Base-by-base conservation (phyloP, 2,113 vertebrate genomes). In the Campylomormyrus numenius region DNA sequence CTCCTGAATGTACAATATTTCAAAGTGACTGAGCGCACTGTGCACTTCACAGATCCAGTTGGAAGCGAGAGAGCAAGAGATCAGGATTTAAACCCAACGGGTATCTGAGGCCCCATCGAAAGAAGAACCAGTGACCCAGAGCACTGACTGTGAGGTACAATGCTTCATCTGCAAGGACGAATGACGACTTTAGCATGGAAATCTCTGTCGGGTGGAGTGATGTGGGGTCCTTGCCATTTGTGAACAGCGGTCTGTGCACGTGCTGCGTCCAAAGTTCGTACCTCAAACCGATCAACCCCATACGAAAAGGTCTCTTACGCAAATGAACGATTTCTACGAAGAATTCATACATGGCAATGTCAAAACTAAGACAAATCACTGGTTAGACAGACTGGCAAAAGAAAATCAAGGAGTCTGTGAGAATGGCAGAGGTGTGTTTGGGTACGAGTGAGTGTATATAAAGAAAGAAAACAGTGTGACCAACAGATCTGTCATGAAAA, bases 1-100 rank as follows among this genome's bases (percentile, higher is more conserved):
- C 70, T 89, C 80, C 88, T 56, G 88, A 74, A 83, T 27, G 11
- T 89, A 83, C 88, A 89, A 84, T 39, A 46, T 50, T 84, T 89
- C 19, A 84, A 84, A 89, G 17, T 42, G 80, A 31, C 89, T 45
- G 89, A 89, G 52, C 80, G 62, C 39, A 48, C 85, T 46, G 50
- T 85, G 52, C 50, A 39, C 89, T 89, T 89, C 49, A 85, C 35
- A 85, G 77, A 89, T 45, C 89, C 21, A 27, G 80, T 31, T 62
- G 35, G 10, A 85, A 74, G 49, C 7, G 24, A 89, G 11, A 89
- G n/a, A 21, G 7, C 35, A 27, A 45, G 39, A 58, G 31, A 85
- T 45, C 31, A 27, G 77, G 53, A 56, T 56, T 62, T 56, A 77
- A 83, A 35, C 70, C 52, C 80, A 45, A 84, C 7, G 58, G 89